A percentile compares a stretch with the other conserved stretches of the same genome.
phyloP scores from a whole-genome alignment of 2,888 invertebrate genomes.

The Andrena flavipes region DNA sequence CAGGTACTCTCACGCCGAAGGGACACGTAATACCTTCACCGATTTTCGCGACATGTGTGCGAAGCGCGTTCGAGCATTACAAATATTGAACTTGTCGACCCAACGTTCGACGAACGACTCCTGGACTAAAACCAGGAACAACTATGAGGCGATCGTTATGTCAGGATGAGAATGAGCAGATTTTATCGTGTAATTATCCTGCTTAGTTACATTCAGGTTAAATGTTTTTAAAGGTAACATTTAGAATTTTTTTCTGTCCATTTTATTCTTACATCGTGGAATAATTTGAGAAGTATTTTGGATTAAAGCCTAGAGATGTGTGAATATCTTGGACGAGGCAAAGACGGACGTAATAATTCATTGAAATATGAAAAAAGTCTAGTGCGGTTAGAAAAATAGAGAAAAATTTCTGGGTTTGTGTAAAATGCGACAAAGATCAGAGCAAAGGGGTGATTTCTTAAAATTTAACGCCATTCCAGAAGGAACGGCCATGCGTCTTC shows the following conservation, averaged over 20 bases:
- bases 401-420: neutral
- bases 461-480: constrained; percentile 37
- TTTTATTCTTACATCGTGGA: no score
- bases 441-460: constrained; percentile 10
- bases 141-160: constrained; percentile 22
- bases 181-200: neutral
- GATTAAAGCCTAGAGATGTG: no score
- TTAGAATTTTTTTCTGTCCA: no score
- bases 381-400: neutral
- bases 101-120: constrained; percentile 80
- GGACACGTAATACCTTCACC: constrained; percentile 47
- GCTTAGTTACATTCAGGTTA: no score
- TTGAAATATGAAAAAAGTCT: neutral
- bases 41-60: constrained; percentile 61
- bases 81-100: constrained; percentile 81
- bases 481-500: constrained; percentile 44
- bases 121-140: constrained; percentile 48
- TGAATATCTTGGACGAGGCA: no score
- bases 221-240: no score
- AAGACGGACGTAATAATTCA: no score
- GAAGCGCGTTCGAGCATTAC: constrained; percentile 77
- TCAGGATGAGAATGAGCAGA: constrained; percentile 2
- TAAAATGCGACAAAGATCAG: constrained; percentile 13
- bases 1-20: constrained; percentile 56
- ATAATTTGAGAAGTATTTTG: no score